Conservation (phyloP, 2,888 invertebrate species). For the Anagyrus pseudococci region DNA sequence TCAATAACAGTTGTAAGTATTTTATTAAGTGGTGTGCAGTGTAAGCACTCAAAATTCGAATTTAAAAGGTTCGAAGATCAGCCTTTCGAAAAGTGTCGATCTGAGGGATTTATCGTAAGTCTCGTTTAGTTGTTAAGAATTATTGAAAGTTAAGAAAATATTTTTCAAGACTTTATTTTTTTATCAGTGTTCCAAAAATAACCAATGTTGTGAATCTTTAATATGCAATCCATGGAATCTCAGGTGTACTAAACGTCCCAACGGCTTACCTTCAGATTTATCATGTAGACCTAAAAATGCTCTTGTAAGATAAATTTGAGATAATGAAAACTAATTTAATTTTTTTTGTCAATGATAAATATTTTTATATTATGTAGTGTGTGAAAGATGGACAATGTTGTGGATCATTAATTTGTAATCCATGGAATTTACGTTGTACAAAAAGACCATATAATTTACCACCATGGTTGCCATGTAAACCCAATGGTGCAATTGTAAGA, state of each 20-base stretch:
- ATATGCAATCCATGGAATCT: conserved; percentile 36
- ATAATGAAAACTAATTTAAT: too few relatives aligned
- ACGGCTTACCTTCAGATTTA: neutral
- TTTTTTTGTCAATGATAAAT: too few relatives aligned
- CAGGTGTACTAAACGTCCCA: conserved; percentile 28
- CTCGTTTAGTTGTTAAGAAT: too few relatives aligned
- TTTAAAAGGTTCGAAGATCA: too few relatives aligned
- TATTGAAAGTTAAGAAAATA: too few relatives aligned
- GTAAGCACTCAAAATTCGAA: too few relatives aligned
- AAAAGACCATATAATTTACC: conserved; percentile 7
- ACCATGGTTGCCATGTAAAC: conserved; percentile 8
- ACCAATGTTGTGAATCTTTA: conserved; percentile 22
- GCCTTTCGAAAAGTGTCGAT: too few relatives aligned
- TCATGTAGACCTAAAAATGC: conserved; percentile 10
- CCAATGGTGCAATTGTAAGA: conserved; percentile 18
- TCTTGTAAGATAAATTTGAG: conserved; percentile 18
- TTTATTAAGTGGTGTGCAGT: too few relatives aligned
- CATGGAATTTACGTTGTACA: conserved; percentile 36
- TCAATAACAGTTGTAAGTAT: too few relatives aligned
- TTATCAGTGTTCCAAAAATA: conserved; percentile 18
- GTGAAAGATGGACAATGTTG: conserved; percentile 17
- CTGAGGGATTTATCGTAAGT: too few relatives aligned
- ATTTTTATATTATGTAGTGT: too few relatives aligned
- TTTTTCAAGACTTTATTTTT: too few relatives aligned
- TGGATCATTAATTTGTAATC: conserved; percentile 27